Evolutionary conservation across 35 echinoderm and acorn worm species (phyloP).

Genomic region (Hemicentrotus pulcherrimus): DNA sequence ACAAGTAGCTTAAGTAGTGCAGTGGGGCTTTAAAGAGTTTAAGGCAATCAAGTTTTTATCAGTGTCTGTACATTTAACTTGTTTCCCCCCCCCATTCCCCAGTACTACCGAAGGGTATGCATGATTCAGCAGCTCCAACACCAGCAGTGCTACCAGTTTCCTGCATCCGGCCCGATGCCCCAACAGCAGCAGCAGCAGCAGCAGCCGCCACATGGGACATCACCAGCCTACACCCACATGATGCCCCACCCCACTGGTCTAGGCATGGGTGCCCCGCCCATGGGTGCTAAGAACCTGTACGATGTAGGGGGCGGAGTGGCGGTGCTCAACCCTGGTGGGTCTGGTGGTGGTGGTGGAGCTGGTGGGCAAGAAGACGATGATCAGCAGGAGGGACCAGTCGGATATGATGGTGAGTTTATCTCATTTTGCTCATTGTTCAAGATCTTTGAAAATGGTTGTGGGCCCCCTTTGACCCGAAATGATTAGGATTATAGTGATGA

Average conservation of each 20-base stretch:
- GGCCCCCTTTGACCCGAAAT: background rate
- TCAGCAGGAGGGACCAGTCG: slow-evolving; percentile 11
- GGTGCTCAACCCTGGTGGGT: background rate
- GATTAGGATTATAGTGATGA: background rate
- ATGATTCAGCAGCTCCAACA: slow-evolving; percentile 32
- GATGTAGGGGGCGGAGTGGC: background rate
- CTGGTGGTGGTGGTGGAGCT: background rate
- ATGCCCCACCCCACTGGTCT: background rate
- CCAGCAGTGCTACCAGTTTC: slow-evolving; percentile 40
- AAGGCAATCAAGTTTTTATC: no score
- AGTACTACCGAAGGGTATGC: slow-evolving; percentile 35
- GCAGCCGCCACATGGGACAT: background rate
- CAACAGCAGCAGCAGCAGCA: background rate
- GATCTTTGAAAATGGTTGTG: background rate
- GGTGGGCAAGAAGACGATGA: slow-evolving; percentile 26
- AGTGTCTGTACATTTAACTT: background rate
- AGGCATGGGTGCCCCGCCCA: background rate
- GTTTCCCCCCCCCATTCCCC: background rate
- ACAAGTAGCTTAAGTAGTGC: no score
- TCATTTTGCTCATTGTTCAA: background rate
- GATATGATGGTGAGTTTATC: background rate
- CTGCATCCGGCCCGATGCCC: background rate
- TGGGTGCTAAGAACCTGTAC: background rate
- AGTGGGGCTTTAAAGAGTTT: no score
- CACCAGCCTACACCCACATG: background rate